Conservation (phyloP, 1,140 invertebrate genomes). For the Drepana arcuata region DNA sequence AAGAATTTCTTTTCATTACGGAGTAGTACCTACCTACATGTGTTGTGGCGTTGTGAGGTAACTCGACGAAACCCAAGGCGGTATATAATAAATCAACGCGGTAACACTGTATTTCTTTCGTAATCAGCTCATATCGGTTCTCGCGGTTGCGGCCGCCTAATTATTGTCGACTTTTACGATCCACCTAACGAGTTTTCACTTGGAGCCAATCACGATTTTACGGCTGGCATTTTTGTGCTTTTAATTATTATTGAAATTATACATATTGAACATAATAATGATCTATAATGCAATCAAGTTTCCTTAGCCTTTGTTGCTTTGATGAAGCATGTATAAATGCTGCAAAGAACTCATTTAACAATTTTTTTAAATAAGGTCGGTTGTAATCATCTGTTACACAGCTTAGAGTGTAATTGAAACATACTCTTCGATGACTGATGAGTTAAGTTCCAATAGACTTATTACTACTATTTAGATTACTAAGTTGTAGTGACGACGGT, state of each 20-base stretch:
- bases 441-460: too few species aligned
- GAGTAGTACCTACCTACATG: slow-evolving; percentile 6
- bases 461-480: too few species aligned
- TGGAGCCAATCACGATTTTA: slow-evolving; percentile 67
- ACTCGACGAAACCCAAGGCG: slow-evolving; percentile 48
- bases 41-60: slow-evolving; percentile 18
- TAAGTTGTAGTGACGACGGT: too few species aligned
- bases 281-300: too few species aligned
- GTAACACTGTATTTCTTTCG: slow-evolving; percentile 67
- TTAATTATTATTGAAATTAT: slow-evolving; percentile 38
- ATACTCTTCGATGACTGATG: too few species aligned
- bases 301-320: too few species aligned
- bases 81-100: slow-evolving; percentile 56
- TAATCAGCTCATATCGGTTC: slow-evolving; percentile 68
- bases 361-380: too few species aligned
- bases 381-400: too few species aligned
- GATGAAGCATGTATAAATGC: too few species aligned
- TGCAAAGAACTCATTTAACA: too few species aligned
- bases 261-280: too few species aligned
- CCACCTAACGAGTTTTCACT: slow-evolving; percentile 65
- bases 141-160: slow-evolving; percentile 61
- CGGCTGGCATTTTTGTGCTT: slow-evolving; percentile 40
- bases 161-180: slow-evolving; percentile 70
- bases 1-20: slow-evolving; percentile 46
- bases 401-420: too few species aligned